Conservation (phyloP, 2,113 vertebrate genomes). For the Cyprinodon tularosa region DNA sequence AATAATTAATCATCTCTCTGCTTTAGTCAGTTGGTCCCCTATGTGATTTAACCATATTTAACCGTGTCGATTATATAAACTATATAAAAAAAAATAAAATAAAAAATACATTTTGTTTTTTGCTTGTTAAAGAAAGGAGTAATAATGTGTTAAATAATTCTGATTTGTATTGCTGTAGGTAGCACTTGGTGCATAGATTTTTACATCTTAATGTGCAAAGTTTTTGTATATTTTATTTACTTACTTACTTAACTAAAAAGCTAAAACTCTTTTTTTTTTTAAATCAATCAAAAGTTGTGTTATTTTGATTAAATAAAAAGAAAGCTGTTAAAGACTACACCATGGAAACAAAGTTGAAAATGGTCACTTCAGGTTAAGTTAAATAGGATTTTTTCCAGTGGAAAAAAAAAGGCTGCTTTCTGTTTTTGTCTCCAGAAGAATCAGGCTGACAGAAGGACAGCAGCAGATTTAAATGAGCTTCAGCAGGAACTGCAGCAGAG, state of each 20-base stretch:
- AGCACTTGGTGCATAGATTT: background rate
- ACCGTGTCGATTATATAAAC: background rate
- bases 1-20: background rate
- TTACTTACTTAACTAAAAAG: background rate
- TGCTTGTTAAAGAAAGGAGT: background rate
- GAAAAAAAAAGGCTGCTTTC: background rate
- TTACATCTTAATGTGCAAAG: background rate
- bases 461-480: slow-evolving; percentile 79
- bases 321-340: background rate
- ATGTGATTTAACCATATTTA: too few relatives aligned
- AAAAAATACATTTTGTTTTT: too few relatives aligned
- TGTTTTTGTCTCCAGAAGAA: slow-evolving; percentile 79
- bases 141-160: background rate
- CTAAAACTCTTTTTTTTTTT: background rate
- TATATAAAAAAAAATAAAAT: too few relatives aligned
- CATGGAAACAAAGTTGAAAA: background rate
- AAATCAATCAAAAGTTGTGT: too few relatives aligned
- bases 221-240: background rate
- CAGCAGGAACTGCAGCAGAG: slow-evolving; percentile 78
- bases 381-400: background rate
- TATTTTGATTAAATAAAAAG: too few relatives aligned
- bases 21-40: too few relatives aligned
- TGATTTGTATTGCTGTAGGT: background rate
- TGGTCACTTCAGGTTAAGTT: background rate
- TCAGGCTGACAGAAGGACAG: slow-evolving; percentile 77